These are phyloP conservation scores for Lepidothrix coronata DNA, from an alignment of 2,113 vertebrate species.

Conservation along the genomic window DNA sequence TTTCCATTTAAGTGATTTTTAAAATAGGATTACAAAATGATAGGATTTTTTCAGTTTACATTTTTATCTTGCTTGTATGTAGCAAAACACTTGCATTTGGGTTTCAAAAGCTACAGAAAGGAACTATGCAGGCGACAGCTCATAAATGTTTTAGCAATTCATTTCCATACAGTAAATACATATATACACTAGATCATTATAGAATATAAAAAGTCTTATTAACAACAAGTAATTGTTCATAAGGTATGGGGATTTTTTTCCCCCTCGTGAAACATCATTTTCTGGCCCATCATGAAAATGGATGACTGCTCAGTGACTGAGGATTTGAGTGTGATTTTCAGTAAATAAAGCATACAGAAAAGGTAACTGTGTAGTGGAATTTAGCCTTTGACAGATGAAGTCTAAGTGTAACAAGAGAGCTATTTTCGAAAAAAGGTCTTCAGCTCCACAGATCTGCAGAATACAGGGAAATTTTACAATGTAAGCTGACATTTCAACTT, in stretches of 20 bases:
- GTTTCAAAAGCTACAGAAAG: not conserved
- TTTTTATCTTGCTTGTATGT: not conserved
- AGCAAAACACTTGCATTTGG: not conserved
- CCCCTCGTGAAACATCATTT: not conserved
- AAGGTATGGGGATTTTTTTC: not conserved
- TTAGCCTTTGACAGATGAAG: not conserved
- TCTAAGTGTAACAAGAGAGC: not conserved
- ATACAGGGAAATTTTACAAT: not conserved
- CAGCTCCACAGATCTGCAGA: not conserved
- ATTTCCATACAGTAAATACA: not conserved
- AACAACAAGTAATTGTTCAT: not conserved
- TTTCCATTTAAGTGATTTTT: not conserved
- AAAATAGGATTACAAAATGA: not conserved
- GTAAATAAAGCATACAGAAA: not conserved
- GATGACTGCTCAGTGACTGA: not conserved
- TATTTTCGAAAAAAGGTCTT: not conserved
- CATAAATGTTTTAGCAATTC: not conserved
- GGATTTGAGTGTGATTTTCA: not conserved
- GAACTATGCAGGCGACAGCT: not conserved
- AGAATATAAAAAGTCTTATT: not conserved
- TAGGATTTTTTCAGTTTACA: not conserved
- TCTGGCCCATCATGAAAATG: not conserved
- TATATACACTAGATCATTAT: not conserved
- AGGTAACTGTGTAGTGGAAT: not conserved
- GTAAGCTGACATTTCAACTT: not conserved